Percentiles rank a stretch among this genome's conserved stretches.
Evolutionary conservation across 1,140 invertebrate genomes (phyloP).

Genomic region (Eurosta solidaginis): DNA sequence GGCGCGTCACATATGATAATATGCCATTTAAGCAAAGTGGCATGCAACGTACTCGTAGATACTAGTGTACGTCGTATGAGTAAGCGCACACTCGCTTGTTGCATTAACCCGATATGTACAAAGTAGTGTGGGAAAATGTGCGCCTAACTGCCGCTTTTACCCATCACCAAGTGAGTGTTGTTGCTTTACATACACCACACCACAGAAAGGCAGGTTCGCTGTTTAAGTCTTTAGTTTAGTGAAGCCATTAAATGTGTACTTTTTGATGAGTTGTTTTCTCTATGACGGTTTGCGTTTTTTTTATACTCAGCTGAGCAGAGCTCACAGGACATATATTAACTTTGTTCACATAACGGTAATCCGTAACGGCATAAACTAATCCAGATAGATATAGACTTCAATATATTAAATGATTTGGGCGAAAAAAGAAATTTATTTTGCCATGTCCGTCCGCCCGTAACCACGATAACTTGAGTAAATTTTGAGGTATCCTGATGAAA

Average conservation of each 20-base stretch:
- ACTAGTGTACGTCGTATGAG: background rate
- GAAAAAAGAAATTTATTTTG: too few relatives aligned
- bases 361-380: too few relatives aligned
- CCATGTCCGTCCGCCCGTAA: too few relatives aligned
- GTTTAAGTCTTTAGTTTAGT: conserved; percentile 7
- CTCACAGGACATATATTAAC: too few relatives aligned
- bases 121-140: conserved; percentile 28
- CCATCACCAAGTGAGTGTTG: too few relatives aligned
- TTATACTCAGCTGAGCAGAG: too few relatives aligned
- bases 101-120: background rate
- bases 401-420: too few relatives aligned
- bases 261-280: background rate
- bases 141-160: conserved; percentile 17
- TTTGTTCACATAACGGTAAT: too few relatives aligned
- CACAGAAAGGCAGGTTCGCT: background rate
- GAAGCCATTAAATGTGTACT: background rate
- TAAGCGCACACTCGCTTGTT: background rate
- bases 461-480: too few relatives aligned
- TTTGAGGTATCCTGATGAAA: too few relatives aligned
- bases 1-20: conserved; percentile 9
- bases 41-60: background rate
- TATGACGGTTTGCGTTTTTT: too few relatives aligned
- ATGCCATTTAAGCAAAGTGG: conserved; percentile 23
- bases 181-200: background rate
- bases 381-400: too few relatives aligned